A percentile compares a stretch with the other conserved stretches of the same genome.
These are phyloP conservation scores for Heliconius hortense DNA, from an alignment of 2,888 invertebrate species.

Conservation along the genomic window DNA sequence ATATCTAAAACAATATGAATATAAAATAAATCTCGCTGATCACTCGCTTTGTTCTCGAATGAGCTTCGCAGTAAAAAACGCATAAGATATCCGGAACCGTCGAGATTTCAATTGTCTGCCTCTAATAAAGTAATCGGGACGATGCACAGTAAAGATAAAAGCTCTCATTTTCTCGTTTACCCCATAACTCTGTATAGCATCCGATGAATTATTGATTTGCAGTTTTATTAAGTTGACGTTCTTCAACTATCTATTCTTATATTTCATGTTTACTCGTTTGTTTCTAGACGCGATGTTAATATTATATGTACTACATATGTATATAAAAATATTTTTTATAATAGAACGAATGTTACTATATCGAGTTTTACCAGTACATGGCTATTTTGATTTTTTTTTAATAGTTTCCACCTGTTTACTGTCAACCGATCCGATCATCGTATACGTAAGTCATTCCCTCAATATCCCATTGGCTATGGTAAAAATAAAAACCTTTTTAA, in stretches of 20 bases:
- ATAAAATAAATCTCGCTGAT: constrained; percentile 17
- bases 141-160: constrained; percentile 25
- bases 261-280: constrained; percentile 1
- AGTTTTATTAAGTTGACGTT: constrained; percentile 18
- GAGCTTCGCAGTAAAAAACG: constrained; percentile 11
- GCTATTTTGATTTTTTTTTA: background rate
- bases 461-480: too few relatives aligned
- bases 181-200: constrained; percentile 16
- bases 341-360: background rate
- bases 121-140: constrained; percentile 29
- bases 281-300: background rate
- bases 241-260: constrained; percentile 13
- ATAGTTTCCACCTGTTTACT: too few relatives aligned
- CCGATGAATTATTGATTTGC: constrained; percentile 24
- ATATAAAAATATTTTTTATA: background rate
- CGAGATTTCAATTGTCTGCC: constrained; percentile 30
- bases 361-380: too few relatives aligned
- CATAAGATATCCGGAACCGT: constrained; percentile 25
- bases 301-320: background rate
- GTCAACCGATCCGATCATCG: too few relatives aligned
- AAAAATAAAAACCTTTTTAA: too few relatives aligned
- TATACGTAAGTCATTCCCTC: too few relatives aligned
- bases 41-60: constrained; percentile 16
- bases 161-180: constrained; percentile 26
- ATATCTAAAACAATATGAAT: constrained; percentile 15